A percentile compares a stretch with the other conserved stretches of the same genome.
Evolutionary conservation across 2,113 vertebrate species (phyloP).

Genomic region (Psittacus erithacus): DNA sequence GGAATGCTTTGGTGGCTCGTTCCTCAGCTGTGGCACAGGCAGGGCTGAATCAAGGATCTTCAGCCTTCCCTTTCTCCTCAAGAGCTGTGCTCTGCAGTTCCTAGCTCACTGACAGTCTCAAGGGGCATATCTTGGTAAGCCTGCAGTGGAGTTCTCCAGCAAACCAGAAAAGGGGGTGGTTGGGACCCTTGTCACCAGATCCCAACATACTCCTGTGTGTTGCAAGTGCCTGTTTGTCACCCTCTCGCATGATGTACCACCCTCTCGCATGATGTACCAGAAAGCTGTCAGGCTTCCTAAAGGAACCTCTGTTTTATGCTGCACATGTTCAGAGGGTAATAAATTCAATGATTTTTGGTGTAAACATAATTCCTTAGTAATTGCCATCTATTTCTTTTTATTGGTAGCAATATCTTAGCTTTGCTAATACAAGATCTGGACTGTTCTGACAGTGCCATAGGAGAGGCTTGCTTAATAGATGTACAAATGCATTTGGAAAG

Average conservation of each 20-base stretch:
- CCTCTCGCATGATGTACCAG: not conserved
- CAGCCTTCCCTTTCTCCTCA: not conserved
- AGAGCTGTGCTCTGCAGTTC: not conserved
- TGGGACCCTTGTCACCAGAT: not conserved
- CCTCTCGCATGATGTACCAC: not conserved
- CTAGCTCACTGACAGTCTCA: not conserved
- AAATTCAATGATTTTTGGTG: not conserved
- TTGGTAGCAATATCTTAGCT: constrained; percentile 16
- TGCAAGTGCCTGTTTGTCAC: not conserved
- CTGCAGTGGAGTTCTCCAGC: not conserved
- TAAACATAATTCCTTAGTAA: constrained; percentile 32
- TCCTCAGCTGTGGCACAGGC: not conserved
- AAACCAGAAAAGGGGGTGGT: not conserved
- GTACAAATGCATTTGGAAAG: not conserved
- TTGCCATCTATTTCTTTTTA: constrained; percentile 49
- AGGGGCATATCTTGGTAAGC: not conserved
- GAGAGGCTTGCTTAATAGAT: constrained; percentile 6
- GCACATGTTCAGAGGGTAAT: not conserved
- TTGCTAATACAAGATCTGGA: not conserved
- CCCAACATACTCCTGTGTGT: not conserved
- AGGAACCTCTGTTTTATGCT: not conserved
- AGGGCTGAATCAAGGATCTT: not conserved
- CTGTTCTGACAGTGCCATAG: not conserved
- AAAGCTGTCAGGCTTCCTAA: not conserved
- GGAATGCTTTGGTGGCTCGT: not conserved